These are phyloP conservation scores for Yponomeuta plumbellus DNA, from an alignment of 2,888 invertebrate species.

Conservation along the genomic window DNA sequence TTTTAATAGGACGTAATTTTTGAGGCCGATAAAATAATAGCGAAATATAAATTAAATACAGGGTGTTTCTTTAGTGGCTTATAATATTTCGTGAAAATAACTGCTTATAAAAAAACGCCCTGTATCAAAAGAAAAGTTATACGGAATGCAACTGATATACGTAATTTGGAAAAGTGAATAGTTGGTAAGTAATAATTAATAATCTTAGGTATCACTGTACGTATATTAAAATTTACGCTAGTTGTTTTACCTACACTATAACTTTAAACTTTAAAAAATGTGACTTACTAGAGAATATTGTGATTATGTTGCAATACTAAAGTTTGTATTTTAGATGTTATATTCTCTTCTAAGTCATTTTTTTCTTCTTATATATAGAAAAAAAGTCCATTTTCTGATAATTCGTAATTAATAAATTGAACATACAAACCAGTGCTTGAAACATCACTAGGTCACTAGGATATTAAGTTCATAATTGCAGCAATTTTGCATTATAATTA, in stretches of 20 bases:
- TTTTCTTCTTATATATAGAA: slow-evolving; percentile 1
- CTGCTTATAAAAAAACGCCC: background rate
- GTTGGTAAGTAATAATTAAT: slow-evolving; percentile 16
- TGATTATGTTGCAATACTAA: background rate
- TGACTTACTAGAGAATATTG: slow-evolving; percentile 5
- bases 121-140: slow-evolving; percentile 31
- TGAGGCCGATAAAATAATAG: slow-evolving; percentile 10
- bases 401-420: background rate
- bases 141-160: slow-evolving; percentile 67
- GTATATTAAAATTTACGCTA: slow-evolving; percentile 14
- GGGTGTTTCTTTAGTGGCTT: background rate
- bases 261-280: background rate
- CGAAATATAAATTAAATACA: background rate
- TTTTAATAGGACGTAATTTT: slow-evolving; percentile 12
- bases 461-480: slow-evolving; percentile 11
- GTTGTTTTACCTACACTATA: slow-evolving; percentile 2
- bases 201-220: slow-evolving; percentile 3
- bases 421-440: slow-evolving; percentile 7
- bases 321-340: slow-evolving; percentile 1
- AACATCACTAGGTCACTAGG: slow-evolving; percentile 3
- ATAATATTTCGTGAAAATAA: background rate
- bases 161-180: slow-evolving; percentile 57
- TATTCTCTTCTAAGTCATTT: background rate
- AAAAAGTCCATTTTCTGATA: slow-evolving; percentile 16
- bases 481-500: slow-evolving; percentile 55